phyloP scores from a whole-genome alignment of 2,797 vertebrate genomes.

The Sebastes vulpes region DNA sequence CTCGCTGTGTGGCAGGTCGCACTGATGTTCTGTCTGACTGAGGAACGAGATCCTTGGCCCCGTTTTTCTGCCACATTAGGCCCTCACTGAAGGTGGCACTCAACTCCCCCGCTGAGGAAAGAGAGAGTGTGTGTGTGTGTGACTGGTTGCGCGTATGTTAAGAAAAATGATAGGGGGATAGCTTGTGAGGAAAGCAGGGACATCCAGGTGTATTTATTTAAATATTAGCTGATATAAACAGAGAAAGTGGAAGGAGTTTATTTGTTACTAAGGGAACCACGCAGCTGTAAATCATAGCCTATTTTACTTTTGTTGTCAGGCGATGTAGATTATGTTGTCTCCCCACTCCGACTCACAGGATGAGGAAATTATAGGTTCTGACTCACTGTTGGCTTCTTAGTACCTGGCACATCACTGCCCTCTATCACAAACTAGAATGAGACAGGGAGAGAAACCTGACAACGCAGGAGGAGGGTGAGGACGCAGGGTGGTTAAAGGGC shows the following conservation, averaged over 20 bases:
- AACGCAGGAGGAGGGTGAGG: not conserved
- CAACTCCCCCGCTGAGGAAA: constrained; percentile 22
- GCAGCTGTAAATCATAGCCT: constrained; percentile 26
- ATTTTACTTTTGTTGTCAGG: constrained; percentile 19
- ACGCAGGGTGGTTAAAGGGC: not conserved
- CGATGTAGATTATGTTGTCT: constrained; percentile 54
- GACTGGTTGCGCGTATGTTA: not conserved
- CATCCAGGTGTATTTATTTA: not conserved
- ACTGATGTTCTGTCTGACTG: constrained; percentile 48
- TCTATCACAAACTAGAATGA: constrained; percentile 31
- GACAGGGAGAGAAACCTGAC: constrained; percentile 12
- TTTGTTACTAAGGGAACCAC: not conserved
- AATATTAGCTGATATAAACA: constrained; percentile 16
- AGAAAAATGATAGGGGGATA: not conserved
- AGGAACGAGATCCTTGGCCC: constrained; percentile 61
- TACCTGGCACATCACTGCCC: constrained; percentile 56
- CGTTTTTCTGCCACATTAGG: constrained; percentile 74
- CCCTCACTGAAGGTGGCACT: constrained; percentile 51
- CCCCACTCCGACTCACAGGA: constrained; percentile 6
- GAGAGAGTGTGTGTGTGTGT: not conserved
- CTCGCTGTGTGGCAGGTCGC: constrained; percentile 32
- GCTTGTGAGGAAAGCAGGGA: not conserved
- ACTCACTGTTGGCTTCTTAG: constrained; percentile 35
- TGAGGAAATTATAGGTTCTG: constrained; percentile 55
- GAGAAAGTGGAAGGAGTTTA: not conserved